Evolutionary conservation across 2,113 vertebrate genomes (phyloP).

Genomic region (Athene noctua): DNA sequence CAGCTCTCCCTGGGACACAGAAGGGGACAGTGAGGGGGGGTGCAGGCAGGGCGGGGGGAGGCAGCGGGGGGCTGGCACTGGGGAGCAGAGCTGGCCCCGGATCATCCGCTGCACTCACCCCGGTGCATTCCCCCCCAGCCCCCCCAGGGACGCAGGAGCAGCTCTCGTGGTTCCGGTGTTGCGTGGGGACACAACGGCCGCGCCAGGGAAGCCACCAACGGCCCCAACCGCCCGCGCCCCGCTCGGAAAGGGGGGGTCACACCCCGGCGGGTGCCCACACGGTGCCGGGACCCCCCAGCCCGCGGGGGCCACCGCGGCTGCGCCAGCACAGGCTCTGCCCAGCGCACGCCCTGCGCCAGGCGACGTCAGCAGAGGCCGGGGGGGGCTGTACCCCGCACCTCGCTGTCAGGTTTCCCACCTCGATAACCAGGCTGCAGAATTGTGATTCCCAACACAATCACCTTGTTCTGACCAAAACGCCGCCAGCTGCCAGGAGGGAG

Average conservation of each 20-base stretch:
- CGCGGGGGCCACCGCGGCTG: accelerated
- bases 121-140: background rate
- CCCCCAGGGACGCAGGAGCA: background rate
- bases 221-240: background rate
- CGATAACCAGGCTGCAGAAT: background rate
- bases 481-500: background rate
- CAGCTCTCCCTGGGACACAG: background rate
- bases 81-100: background rate
- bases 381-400: background rate
- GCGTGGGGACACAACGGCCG: accelerated
- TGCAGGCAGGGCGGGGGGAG: background rate
- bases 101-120: background rate
- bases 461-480: background rate
- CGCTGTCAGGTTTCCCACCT: background rate
- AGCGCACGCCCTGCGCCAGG: background rate
- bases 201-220: background rate
- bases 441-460: background rate
- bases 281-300: too few species aligned
- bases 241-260: background rate
- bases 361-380: accelerated
- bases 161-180: background rate
- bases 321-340: background rate
- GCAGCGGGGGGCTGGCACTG: background rate
- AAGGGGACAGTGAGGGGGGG: background rate
- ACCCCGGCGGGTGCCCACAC: background rate